Conservation (phyloP, 2,797 vertebrate species). For the Linurgus olivaceus region DNA sequence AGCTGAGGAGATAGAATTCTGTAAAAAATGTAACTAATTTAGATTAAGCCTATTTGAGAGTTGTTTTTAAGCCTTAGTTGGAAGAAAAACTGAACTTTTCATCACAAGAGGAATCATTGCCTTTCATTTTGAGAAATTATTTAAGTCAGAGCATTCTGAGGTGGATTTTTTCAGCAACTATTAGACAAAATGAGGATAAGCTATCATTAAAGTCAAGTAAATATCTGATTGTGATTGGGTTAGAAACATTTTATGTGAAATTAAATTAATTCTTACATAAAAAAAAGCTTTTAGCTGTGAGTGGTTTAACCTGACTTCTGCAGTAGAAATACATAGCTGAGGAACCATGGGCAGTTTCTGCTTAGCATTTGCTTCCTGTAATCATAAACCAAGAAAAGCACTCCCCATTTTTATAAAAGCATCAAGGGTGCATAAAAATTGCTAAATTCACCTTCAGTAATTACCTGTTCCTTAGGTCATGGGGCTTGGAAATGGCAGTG, state of each 20-base stretch:
- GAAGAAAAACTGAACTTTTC: neutral
- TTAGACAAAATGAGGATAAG: neutral
- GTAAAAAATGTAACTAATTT: neutral
- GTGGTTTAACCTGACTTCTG: neutral
- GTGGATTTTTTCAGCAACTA: neutral
- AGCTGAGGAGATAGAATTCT: neutral
- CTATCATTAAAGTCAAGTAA: neutral
- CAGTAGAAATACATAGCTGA: neutral
- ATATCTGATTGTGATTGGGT: neutral
- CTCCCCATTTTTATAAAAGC: neutral
- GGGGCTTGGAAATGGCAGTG: neutral
- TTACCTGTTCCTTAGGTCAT: neutral
- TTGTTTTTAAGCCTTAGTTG: fast-evolving
- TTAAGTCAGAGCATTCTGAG: neutral
- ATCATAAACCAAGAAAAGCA: neutral
- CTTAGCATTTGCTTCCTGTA: neutral
- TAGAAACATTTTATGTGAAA: neutral
- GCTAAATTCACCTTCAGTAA: neutral
- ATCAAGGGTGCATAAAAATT: neutral
- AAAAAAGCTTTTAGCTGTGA: neutral
- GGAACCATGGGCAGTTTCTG: neutral
- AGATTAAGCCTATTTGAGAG: neutral
- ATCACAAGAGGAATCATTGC: neutral
- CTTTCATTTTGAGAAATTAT: neutral
- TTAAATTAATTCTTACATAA: neutral